Percentiles rank a stretch among this genome's conserved stretches.
These are phyloP conservation scores for Lophius americanus DNA, from an alignment of 2,797 vertebrate species.

Conservation along the genomic window DNA sequence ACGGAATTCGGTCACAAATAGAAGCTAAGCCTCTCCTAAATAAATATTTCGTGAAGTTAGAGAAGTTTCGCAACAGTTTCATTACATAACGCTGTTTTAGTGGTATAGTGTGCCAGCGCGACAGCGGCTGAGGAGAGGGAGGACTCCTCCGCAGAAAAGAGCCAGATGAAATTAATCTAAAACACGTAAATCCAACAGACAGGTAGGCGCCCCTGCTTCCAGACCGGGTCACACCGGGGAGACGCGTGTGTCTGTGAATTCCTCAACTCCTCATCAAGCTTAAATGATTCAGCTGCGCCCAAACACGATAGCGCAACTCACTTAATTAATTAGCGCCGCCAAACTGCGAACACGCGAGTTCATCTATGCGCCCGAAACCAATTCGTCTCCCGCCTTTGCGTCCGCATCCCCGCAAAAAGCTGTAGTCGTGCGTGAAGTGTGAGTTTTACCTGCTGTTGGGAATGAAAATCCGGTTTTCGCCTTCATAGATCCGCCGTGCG, in stretches of 20 bases:
- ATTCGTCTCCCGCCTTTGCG: too few species aligned
- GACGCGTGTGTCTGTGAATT: background rate
- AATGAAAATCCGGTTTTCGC: slow-evolving; percentile 39
- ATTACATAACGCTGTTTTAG: slow-evolving; percentile 75
- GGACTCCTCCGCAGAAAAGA: slow-evolving; percentile 37
- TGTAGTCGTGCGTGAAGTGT: background rate
- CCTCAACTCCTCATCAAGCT: slow-evolving; percentile 39
- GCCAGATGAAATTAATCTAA: slow-evolving; percentile 35
- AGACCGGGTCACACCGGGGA: background rate
- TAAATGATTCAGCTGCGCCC: slow-evolving; percentile 57
- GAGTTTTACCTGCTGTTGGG: slow-evolving; percentile 59
- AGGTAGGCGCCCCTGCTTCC: slow-evolving; percentile 25
- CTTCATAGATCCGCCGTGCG: slow-evolving; percentile 69
- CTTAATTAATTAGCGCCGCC: slow-evolving; percentile 42
- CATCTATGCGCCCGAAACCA: background rate
- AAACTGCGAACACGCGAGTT: slow-evolving; percentile 1
- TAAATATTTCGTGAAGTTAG: too few species aligned
- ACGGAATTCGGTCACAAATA: too few species aligned
- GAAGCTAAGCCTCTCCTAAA: too few species aligned
- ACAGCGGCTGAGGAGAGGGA: too few species aligned
- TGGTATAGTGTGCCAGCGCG: slow-evolving; percentile 40
- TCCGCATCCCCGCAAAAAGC: too few species aligned
- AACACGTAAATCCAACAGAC: slow-evolving; percentile 38
- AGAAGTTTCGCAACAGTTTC: slow-evolving; percentile 77
- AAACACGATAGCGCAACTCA: slow-evolving; percentile 6